A percentile compares a stretch with the other conserved stretches of the same genome.
phyloP scores from a whole-genome alignment of 2,888 invertebrate species.

The Caenorhabditis sp. region DNA sequence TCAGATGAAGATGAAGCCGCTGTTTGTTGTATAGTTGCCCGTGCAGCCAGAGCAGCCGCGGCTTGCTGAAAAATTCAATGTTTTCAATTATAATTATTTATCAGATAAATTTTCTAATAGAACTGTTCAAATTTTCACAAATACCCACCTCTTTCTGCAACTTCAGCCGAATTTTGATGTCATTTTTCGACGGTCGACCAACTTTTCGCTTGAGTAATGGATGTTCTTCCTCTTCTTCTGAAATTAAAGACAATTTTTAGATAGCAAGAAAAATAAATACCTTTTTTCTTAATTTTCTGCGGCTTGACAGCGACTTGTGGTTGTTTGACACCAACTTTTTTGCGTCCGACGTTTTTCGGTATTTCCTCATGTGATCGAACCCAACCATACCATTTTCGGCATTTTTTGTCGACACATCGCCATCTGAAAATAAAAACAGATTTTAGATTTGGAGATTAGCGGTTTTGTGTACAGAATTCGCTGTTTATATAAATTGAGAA shows the following conservation, averaged over 20 bases:
- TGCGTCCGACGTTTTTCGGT: conserved; percentile 62
- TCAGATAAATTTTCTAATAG: background rate
- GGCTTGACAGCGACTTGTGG: conserved; percentile 11
- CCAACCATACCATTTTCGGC: conserved; percentile 70
- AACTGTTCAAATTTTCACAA: background rate
- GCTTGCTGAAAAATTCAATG: background rate
- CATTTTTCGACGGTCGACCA: conserved; percentile 37
- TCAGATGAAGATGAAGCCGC: background rate
- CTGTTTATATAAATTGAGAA: too few relatives aligned
- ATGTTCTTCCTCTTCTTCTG: conserved; percentile 27
- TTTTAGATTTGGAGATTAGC: conserved; percentile 3
- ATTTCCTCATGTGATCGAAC: conserved; percentile 66
- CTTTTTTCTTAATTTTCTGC: conserved; percentile 22
- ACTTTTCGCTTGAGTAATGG: conserved; percentile 33
- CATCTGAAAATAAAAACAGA: conserved; percentile 47
- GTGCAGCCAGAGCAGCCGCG: conserved; percentile 14
- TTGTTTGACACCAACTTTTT: conserved; percentile 20
- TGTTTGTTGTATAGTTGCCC: background rate
- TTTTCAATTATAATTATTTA: too few relatives aligned
- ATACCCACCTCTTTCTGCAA: conserved; percentile 25
- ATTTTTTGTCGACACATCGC: conserved; percentile 70
- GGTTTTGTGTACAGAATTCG: too few relatives aligned
- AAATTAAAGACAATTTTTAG: background rate
- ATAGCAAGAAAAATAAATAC: too few relatives aligned
- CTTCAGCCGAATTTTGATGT: conserved; percentile 36